A percentile compares a stretch with the other conserved stretches of the same genome.
Evolutionary conservation across 2,797 vertebrate species (phyloP).

Genomic region (Nannoperca australis): DNA sequence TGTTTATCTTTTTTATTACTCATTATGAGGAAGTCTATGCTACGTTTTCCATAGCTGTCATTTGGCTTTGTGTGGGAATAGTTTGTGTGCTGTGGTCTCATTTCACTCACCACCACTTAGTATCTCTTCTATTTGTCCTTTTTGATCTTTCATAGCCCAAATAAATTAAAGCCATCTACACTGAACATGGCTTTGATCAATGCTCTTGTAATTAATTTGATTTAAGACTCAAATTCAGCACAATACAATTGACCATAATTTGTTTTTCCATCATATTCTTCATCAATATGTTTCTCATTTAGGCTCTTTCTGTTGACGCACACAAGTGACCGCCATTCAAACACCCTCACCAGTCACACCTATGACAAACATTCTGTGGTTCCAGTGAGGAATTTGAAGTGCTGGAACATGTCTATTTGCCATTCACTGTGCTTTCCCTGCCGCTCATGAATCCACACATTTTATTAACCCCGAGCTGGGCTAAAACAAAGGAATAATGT

Average conservation of each 20-base stretch:
- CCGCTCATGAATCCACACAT: slow-evolving; percentile 62
- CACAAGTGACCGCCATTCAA: slow-evolving; percentile 55
- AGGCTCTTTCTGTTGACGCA: slow-evolving; percentile 37
- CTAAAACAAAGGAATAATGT: slow-evolving; percentile 74
- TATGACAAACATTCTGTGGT: slow-evolving; percentile 70
- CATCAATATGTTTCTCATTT: slow-evolving; percentile 8
- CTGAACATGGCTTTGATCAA: slow-evolving; percentile 15
- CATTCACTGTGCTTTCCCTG: slow-evolving; percentile 56
- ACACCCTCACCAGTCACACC: slow-evolving; percentile 66
- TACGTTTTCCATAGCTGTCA: background rate
- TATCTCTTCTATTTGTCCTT: slow-evolving; percentile 10
- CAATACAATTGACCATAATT: background rate
- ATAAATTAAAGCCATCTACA: slow-evolving; percentile 20
- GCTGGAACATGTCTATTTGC: slow-evolving; percentile 72
- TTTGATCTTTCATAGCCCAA: slow-evolving; percentile 4
- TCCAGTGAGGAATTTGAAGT: slow-evolving; percentile 67
- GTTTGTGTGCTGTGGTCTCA: slow-evolving; percentile 10
- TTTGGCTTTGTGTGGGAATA: slow-evolving; percentile 15
- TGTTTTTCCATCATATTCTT: slow-evolving; percentile 13
- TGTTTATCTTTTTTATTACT: background rate
- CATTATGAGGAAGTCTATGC: background rate
- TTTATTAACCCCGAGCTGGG: slow-evolving; percentile 70
- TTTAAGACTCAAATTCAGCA: slow-evolving; percentile 10
- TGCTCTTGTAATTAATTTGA: slow-evolving; percentile 26
- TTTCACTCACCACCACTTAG: background rate